Base-by-base conservation (phyloP, 1,140 invertebrate species). In the Atta colombica region DNA sequence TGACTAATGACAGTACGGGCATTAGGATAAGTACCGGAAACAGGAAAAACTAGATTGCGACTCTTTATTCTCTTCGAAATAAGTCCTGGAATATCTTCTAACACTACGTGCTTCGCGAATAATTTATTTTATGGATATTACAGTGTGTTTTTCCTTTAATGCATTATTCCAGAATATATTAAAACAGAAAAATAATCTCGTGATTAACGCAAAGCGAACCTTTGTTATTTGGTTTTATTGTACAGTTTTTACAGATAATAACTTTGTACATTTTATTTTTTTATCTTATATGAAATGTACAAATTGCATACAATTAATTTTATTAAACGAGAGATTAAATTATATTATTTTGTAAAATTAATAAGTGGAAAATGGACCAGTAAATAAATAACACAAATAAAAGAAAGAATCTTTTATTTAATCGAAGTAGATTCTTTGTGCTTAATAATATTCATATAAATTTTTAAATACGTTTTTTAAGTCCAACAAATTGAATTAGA, bases 21-120 rank as follows among this genome's bases (percentile, higher is more conserved):
- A 91, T 92, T 91, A 89, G 86, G 88, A 90, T 91, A 89, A 92
- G 90, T 78, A 88, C 81, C 66, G 86, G 85, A 87, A 88, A 85
- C 84, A 65, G 69, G 25, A 84, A 84, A 84, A 84, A 75, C 55
- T 84, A 53, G 14, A 75, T 84, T 39, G 55, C 55, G 69, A 75
- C 8, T 75, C 12, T 49, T 66, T 35, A 66, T 65, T 53, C 25
- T 61, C 18, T 61, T 14, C 14, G 55, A 45, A 61, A 74, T 49
- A 84, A 74, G 35, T 60, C 55, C 55, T 74, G 55, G 14, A 51
- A 63, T 74, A 75, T 84, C 72, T 61, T 75, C 69, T 51, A 35
- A 51, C 69, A 49, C 49, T 82, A 31, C 25, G 39, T 61, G 55
- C 55, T 61, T 72, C 14, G 68, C 21, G 35, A 82, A 60, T 74